A percentile compares a stretch with the other conserved stretches of the same genome.
Evolutionary conservation across 2,797 vertebrate genomes (phyloP).

Genomic region (Scolopax rusticola): DNA sequence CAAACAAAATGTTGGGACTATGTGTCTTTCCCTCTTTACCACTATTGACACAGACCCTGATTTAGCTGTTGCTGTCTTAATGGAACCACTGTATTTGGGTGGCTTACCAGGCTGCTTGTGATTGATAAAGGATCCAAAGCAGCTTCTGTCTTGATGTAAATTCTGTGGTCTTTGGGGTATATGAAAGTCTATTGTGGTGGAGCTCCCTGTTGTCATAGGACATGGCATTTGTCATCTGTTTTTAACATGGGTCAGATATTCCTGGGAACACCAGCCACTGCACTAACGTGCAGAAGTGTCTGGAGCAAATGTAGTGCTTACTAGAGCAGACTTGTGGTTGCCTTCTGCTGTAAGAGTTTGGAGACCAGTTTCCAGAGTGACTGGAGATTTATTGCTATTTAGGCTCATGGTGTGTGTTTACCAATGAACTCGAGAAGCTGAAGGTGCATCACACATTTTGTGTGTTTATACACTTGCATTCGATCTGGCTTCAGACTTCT

Average conservation of each 20-base stretch:
- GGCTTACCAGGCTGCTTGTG: not conserved
- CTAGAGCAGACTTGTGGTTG: not conserved
- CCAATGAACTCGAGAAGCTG: not conserved
- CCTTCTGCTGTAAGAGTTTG: not conserved
- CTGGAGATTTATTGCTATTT: not conserved
- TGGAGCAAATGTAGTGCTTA: not conserved
- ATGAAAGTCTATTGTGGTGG: not conserved
- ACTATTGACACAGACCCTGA: not conserved
- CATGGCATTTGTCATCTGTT: not conserved
- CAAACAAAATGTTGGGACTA: not conserved
- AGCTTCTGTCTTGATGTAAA: not conserved
- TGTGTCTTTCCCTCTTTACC: not conserved
- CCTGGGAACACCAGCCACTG: not conserved
- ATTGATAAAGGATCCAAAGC: not conserved
- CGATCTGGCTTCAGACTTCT: not conserved
- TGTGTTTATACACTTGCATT: accelerated
- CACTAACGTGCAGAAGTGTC: not conserved
- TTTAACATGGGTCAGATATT: not conserved
- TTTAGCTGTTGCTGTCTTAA: not conserved
- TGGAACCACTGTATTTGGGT: not conserved
- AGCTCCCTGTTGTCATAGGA: not conserved
- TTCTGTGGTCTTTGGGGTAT: not conserved
- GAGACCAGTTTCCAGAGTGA: not conserved
- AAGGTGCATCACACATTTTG: not conserved
- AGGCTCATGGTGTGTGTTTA: not conserved